Base-by-base conservation (phyloP, 2,888 invertebrate species). In the Caenorhabditis sp. region DNA sequence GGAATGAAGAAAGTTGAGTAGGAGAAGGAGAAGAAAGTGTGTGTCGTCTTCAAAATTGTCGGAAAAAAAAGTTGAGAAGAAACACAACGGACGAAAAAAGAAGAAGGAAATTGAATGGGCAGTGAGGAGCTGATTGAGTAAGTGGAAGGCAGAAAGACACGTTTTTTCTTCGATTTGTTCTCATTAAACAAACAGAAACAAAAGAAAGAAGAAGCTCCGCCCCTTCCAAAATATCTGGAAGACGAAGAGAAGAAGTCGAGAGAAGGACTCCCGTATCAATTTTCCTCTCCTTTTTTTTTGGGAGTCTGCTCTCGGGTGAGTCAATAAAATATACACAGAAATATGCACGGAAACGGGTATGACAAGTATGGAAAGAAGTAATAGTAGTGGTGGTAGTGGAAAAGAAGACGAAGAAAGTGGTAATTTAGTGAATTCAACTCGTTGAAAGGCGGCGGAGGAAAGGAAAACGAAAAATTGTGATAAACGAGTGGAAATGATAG, bases 151-250 rank as follows among this genome's bases (percentile, higher is more conserved):
- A 31, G 28, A 59, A 19, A 26, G 16, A 14, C 61, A 54, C 59
- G 16, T 74, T 80, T n/a, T n/a, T 66, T 80, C 80, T 61, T 80
- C 74, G 77, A 77, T 77, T 77, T 77, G 77, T 77, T 80, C 80
- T 80, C 80, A 80, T 80, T 80, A 80, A 80, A 74, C 80, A 80
- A 80, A 75, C 74, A 80, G 38, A 61, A 61, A 54, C 54, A 38
- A 61, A 61, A 24, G 12, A 38, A 38, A 80, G 24, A 80, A 72
- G 66, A 44, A 47, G 38, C 58, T 69, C 69, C 61, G 74, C 64
- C 74, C 64, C 10, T 69, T 64, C n/a, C 72, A 59, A 80, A 69
- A 79, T 63, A 70, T 70, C 64, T 61, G 79, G 28, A 66, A 58
- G 56, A 61, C n/a, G 31, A 47, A 59, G 49, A 49, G 59, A 49